Evolutionary conservation across 2,113 vertebrate species (phyloP), one percentile per base, ranked within the genome.

Genomic region (Sapayoa aenigma): DNA sequence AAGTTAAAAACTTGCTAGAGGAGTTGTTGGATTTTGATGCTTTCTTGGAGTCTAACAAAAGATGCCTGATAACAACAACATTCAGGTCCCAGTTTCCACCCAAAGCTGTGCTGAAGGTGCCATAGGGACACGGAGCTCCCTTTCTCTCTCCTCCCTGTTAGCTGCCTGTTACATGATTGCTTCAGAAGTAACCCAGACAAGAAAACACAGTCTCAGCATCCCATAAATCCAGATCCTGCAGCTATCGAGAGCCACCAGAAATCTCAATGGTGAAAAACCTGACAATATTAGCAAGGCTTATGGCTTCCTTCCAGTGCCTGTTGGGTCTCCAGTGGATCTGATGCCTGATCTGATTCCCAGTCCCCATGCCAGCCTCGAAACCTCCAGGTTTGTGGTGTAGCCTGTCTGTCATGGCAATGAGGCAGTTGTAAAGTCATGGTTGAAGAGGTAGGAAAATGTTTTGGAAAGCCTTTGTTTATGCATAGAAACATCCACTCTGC

Each of bases 61-160:
- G 19, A 27, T 25, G 3, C 9, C 6, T 49, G 12, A 9, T 62
- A 72, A 49, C 8, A 31, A 24, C 6, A 65, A 86, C 18, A 27
- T 87, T 77, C 4, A 6, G 41, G 52, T 22, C 15, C 11, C 25
- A 59, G 18, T 47, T 81, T 71, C 67, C 35, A 31, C 21, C 14
- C 42, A 67, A 9, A 81, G n/a, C 27, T 60, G 15, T 47, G 21
- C 39, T 53, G 42, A 55, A 75, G 9, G 7, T 72, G 47, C 41
- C 4, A 0, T 14, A 27, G 39, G 11, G 35, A 47, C 0, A 0
- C 41, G 42, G 27, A 62, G n/a, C 16, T 83, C 11, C 12, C 6
- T 17, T 85, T 92, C n/a, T 66, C 14, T 27, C 9, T 80, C 47
- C 11, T 86, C 6, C 16, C 33, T 12, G 6, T 30, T 92, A 55